These are phyloP conservation scores for Pycnonotus jocosus DNA, from an alignment of 2,113 vertebrate genomes.

Conservation along the genomic window DNA sequence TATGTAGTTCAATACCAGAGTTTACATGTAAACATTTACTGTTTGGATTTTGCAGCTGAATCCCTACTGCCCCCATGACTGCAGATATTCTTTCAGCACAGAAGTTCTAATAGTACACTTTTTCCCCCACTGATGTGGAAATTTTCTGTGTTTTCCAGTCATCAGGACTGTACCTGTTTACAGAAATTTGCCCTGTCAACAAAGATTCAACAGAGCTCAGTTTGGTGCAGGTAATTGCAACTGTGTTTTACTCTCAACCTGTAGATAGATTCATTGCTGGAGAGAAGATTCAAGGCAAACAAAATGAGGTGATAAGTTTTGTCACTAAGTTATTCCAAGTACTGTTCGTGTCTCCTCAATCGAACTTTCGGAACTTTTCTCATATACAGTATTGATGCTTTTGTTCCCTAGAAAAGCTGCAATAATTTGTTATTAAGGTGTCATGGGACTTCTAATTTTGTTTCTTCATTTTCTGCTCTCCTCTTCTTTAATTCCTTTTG, in stretches of 20 bases:
- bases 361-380: conserved; percentile 11
- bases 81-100: background rate
- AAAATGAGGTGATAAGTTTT: background rate
- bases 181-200: background rate
- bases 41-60: background rate
- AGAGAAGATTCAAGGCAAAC: background rate
- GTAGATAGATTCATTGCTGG: background rate
- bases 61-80: background rate
- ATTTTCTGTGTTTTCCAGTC: background rate
- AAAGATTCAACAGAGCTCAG: background rate
- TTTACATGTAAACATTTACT: background rate
- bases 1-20: background rate
- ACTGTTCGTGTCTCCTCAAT: background rate
- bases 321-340: conserved; percentile 5
- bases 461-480: conserved; percentile 7
- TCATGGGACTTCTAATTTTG: background rate
- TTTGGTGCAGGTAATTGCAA: background rate
- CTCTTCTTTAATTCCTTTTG: background rate
- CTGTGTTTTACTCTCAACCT: background rate
- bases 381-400: background rate
- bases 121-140: background rate
- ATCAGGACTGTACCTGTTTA: background rate
- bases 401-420: conserved; percentile 27
- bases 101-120: background rate
- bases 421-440: background rate